phyloP scores from a whole-genome alignment of 2,888 invertebrate genomes.

The Athalia circularis region DNA sequence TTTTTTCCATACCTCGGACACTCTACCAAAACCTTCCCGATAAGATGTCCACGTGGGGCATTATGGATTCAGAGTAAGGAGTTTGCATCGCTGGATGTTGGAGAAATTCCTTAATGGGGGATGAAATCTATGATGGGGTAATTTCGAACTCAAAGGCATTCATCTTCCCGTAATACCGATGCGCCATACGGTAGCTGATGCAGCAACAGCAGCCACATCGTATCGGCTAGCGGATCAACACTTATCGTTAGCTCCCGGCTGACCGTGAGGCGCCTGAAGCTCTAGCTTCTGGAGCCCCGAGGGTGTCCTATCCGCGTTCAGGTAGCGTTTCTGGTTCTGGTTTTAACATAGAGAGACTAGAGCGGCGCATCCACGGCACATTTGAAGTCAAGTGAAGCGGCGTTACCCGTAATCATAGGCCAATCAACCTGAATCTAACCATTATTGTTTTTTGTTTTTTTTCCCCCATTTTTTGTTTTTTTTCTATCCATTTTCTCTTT shows the following conservation, averaged over 20 bases:
- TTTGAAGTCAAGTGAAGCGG: constrained; percentile 44
- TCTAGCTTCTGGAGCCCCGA: constrained; percentile 12
- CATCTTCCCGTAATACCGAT: too few relatives aligned
- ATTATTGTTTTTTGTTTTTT: constrained; percentile 31
- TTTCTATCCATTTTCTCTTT: background rate
- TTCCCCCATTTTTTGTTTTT: background rate
- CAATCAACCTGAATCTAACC: constrained; percentile 48
- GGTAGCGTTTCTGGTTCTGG: constrained; percentile 52
- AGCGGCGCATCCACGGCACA: constrained; percentile 36
- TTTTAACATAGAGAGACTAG: background rate
- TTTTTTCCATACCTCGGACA: background rate
- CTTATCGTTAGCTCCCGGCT: constrained; percentile 36
- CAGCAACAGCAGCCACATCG: too few relatives aligned
- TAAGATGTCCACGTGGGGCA: too few relatives aligned
- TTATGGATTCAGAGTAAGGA: too few relatives aligned
- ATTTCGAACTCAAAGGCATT: too few relatives aligned
- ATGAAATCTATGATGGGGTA: too few relatives aligned
- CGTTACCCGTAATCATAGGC: constrained; percentile 47
- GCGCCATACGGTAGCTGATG: constrained; percentile 6
- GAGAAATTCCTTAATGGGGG: too few relatives aligned
- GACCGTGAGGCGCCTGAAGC: constrained; percentile 15
- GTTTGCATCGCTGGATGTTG: too few relatives aligned
- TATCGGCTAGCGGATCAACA: constrained; percentile 14
- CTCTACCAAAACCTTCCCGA: too few relatives aligned
- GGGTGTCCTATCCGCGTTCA: constrained; percentile 52